Conservation (phyloP, 2,888 invertebrate genomes). For the Adineta ricciae region DNA sequence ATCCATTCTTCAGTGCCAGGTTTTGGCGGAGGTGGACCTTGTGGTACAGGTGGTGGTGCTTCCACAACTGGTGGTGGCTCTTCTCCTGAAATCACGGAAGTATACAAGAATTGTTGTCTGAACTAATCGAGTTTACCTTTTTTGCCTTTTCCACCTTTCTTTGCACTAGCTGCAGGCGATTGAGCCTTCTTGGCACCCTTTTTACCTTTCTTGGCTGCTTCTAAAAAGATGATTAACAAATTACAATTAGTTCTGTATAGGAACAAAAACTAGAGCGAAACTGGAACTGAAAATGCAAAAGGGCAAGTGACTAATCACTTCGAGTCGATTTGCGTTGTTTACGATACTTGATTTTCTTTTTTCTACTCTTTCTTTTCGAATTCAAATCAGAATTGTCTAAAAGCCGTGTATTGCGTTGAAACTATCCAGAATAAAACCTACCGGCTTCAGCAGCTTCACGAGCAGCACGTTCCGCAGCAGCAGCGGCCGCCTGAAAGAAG, state of each 20-base stretch:
- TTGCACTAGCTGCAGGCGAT: too few species aligned
- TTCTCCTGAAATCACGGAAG: not conserved
- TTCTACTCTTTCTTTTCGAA: not conserved
- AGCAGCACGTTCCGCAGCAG: constrained; percentile 33
- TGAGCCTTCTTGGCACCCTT: too few species aligned
- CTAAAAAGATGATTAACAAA: too few species aligned
- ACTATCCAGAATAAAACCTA: too few species aligned
- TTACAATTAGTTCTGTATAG: too few species aligned
- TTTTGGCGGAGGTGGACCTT: constrained; percentile 44
- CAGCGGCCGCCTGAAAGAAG: constrained; percentile 20
- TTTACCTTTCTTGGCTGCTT: not conserved
- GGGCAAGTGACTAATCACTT: not conserved
- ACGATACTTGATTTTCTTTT: not conserved
- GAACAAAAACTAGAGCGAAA: too few species aligned
- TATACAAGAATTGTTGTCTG: not conserved
- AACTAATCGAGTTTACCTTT: not conserved
- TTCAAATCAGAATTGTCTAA: not conserved
- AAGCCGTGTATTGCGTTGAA: too few species aligned
- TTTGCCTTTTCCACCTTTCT: not conserved
- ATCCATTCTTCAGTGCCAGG: constrained; percentile 48
- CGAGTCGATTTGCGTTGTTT: not conserved
- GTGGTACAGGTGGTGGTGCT: constrained; percentile 36
- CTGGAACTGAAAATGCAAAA: too few species aligned
- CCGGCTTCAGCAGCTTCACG: constrained; percentile 13
- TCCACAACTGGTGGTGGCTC: not conserved